phyloP scores from a whole-genome alignment of 2,797 vertebrate genomes.

The Centroberyx gerrardi region DNA sequence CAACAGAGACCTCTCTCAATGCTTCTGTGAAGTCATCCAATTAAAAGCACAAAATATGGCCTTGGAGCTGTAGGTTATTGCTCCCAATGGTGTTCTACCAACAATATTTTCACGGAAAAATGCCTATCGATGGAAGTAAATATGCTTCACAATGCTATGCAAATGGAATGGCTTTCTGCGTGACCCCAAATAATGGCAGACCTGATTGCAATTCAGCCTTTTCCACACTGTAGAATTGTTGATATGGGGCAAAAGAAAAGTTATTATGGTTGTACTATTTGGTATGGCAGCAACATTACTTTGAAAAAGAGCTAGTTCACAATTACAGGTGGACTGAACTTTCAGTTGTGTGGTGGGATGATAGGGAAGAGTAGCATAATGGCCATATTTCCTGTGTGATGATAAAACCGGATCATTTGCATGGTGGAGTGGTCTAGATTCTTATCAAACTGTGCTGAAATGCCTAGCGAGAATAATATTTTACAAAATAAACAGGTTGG shows the following conservation, averaged over 20 bases:
- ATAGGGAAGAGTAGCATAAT: conserved; percentile 8
- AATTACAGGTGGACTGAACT: conserved; percentile 21
- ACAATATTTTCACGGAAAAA: conserved; percentile 78
- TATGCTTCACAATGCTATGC: conserved; percentile 51
- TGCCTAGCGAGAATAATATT: neutral
- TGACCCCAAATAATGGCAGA: conserved; percentile 39
- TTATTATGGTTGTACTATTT: conserved; percentile 15
- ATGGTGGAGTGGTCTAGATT: neutral
- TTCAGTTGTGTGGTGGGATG: neutral
- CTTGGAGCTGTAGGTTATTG: conserved; percentile 74
- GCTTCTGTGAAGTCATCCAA: conserved; percentile 73
- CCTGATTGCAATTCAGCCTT: conserved; percentile 36
- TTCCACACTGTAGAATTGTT: neutral
- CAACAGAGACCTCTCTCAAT: conserved; percentile 72
- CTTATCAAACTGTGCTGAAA: neutral
- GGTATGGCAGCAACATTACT: conserved; percentile 17
- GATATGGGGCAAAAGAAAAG: conserved; percentile 1
- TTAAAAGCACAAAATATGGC: conserved; percentile 82
- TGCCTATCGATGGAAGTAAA: conserved; percentile 74
- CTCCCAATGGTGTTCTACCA: conserved; percentile 69
- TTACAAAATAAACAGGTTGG: neutral
- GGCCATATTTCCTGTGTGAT: conserved; percentile 1
- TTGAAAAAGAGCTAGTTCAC: neutral
- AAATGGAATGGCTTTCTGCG: conserved; percentile 44
- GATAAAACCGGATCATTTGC: neutral